Conservation (phyloP, 1,140 invertebrate genomes). For the Monochamus saltuarius region DNA sequence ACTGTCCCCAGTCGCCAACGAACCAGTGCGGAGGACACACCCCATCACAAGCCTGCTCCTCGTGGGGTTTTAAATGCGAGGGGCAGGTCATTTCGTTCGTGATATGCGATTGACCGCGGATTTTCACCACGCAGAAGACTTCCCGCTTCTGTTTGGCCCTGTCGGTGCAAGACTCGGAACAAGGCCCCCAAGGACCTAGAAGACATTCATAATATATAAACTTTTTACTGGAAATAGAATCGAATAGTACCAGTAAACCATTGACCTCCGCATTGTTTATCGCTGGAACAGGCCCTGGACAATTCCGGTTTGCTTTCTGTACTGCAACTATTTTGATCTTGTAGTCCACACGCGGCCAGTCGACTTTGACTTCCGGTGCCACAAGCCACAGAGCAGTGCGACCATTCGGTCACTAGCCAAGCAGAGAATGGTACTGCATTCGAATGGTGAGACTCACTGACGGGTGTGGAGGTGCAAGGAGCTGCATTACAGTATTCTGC, state of each 20-base stretch:
- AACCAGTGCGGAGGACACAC: conserved; percentile 61
- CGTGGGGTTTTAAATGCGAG: conserved; percentile 37
- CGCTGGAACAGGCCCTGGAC: conserved; percentile 62
- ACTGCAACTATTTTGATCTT: conserved; percentile 53
- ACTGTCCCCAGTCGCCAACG: conserved; percentile 63
- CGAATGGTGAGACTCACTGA: conserved; percentile 1
- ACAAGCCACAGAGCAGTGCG: conserved; percentile 54
- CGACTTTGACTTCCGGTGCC: conserved; percentile 62
- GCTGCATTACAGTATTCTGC: conserved; percentile 60
- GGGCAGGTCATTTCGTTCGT: conserved; percentile 49
- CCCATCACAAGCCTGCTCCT: conserved; percentile 53
- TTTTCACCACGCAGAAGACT: conserved; percentile 56
- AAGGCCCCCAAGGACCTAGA: conserved; percentile 63
- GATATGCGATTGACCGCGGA: conserved; percentile 44
- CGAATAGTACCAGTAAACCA: conserved; percentile 62
- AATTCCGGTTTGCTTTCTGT: conserved; percentile 57
- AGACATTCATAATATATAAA: neutral
- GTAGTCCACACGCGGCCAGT: conserved; percentile 53
- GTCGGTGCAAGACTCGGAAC: conserved; percentile 50
- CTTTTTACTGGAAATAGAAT: neutral
- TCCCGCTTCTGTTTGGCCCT: conserved; percentile 44
- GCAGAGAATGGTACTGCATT: conserved; percentile 24
- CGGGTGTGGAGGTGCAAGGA: conserved; percentile 33
- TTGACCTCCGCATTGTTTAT: conserved; percentile 62
- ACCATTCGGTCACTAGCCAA: conserved; percentile 56